Evolutionary conservation across 1,140 invertebrate genomes (phyloP), one percentile per base, ranked within the genome.

Genomic region (Dryas iulia): DNA sequence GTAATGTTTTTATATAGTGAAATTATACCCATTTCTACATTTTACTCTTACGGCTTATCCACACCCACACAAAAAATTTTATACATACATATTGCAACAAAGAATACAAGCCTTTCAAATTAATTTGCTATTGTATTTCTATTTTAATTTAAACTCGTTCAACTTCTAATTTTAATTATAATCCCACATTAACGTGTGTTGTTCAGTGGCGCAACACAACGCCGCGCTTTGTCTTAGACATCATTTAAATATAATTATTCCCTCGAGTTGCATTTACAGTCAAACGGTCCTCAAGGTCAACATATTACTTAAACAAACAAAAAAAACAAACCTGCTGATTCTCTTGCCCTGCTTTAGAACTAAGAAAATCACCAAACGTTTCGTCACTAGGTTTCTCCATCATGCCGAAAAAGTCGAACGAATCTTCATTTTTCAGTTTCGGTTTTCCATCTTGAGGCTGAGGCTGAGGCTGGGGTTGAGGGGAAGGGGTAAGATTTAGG

Each of bases 371-470:
- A 8, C 90, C 90, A 59, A 92, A 92, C 11, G 78, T 73, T 39
- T 92, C 90, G 65, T 92, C 89, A 0, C 63, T 69, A 2, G 80
- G 74, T 35, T 89, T 91, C 72, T 90, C 86, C 86, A 89, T 86
- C 84, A 90, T 82, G 10, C 89, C 86, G 65, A 92, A 92, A 76
- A 92, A 89, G 62, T 92, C 90, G 60, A 92, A 92, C 0, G 91
- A 91, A 56, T 92, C 90, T 11, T 84, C 82, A 59, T 64, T 82
- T 59, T 84, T 86, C 10, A 90, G 54, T 59, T 87, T 89, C 33
- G 21, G 12, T 25, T 56, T 1, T 47, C 25, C 3, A n/a, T 39
- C 33, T 59, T 82, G 82, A 1, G 63, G 28, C 54, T 75, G 31
- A 28, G 71, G 62, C 35, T n/a, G n/a, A n/a, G n/a, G n/a, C n/a